These are phyloP conservation scores for Ectemnius continuus DNA, from an alignment of 2,888 invertebrate genomes.

Conservation along the genomic window DNA sequence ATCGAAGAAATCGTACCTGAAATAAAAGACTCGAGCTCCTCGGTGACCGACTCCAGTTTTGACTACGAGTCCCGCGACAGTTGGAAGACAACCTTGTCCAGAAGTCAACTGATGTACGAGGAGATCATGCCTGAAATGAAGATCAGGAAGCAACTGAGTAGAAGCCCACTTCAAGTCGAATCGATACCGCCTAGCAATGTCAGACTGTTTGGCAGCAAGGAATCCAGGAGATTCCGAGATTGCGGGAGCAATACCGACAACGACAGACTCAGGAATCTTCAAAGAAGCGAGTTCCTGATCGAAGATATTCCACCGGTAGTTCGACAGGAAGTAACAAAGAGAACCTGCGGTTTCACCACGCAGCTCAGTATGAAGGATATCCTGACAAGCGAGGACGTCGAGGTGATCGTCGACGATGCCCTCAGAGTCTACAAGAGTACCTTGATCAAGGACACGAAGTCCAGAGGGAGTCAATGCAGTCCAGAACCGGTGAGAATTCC, in stretches of 20 bases:
- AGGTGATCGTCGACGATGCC: slow-evolving; percentile 66
- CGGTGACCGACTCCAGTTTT: slow-evolving; percentile 25
- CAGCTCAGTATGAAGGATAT: slow-evolving; percentile 74
- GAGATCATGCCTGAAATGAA: slow-evolving; percentile 50
- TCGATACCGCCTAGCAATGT: slow-evolving; percentile 48
- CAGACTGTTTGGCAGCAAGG: slow-evolving; percentile 12
- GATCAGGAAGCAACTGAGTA: slow-evolving; percentile 43
- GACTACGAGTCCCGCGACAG: slow-evolving; percentile 35
- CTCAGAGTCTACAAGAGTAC: slow-evolving; percentile 62
- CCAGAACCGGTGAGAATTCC: slow-evolving; percentile 45
- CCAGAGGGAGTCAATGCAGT: slow-evolving; percentile 62
- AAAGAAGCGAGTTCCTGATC: slow-evolving; percentile 53
- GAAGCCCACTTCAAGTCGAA: slow-evolving; percentile 56
- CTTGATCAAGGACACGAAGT: slow-evolving; percentile 53
- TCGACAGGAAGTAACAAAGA: slow-evolving; percentile 47
- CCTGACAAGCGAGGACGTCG: slow-evolving; percentile 63
- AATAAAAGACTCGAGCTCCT: slow-evolving; percentile 32
- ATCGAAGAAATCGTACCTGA: slow-evolving; percentile 59
- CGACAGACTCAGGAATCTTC: slow-evolving; percentile 22
- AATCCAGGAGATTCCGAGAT: slow-evolving; percentile 52
- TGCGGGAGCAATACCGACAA: slow-evolving; percentile 60
- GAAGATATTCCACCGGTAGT: slow-evolving; percentile 62
- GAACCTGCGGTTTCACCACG: slow-evolving; percentile 64
- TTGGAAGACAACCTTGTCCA: slow-evolving; percentile 47
- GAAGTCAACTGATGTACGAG: slow-evolving; percentile 41